These are phyloP conservation scores for Melipona bicolor DNA, from an alignment of 2,888 invertebrate genomes.

Conservation along the genomic window DNA sequence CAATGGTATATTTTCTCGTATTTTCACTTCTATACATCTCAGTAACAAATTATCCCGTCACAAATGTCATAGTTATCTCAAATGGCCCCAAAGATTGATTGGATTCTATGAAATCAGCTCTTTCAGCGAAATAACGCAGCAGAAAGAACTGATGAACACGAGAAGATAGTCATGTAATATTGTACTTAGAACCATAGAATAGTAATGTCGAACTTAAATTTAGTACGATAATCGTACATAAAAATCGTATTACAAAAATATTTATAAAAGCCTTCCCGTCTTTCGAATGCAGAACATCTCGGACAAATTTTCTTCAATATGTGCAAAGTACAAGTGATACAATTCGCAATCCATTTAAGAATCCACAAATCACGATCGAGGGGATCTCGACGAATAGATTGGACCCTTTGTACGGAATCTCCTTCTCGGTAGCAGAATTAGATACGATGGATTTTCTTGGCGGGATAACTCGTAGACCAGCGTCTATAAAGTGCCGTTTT, in stretches of 20 bases:
- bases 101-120: too few species aligned
- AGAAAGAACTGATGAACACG: too few species aligned
- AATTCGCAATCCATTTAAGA: slow-evolving; percentile 28
- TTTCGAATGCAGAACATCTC: not conserved
- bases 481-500: slow-evolving; percentile 47
- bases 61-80: too few species aligned
- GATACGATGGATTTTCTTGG: slow-evolving; percentile 27
- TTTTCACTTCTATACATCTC: not conserved
- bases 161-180: not conserved
- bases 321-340: not conserved
- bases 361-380: slow-evolving; percentile 13
- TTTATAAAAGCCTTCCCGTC: not conserved
- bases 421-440: slow-evolving; percentile 37
- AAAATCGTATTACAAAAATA: not conserved
- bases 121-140: too few species aligned
- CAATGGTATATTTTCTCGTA: not conserved
- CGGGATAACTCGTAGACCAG: slow-evolving; percentile 46
- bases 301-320: too few species aligned
- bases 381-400: slow-evolving; percentile 1
- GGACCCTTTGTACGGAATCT: slow-evolving; percentile 18
- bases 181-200: not conserved
- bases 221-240: not conserved
- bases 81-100: too few species aligned
- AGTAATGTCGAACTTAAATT: not conserved
- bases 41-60: too few species aligned